Conservation (phyloP, 1,140 invertebrate species). For the Micrasema longulum region DNA sequence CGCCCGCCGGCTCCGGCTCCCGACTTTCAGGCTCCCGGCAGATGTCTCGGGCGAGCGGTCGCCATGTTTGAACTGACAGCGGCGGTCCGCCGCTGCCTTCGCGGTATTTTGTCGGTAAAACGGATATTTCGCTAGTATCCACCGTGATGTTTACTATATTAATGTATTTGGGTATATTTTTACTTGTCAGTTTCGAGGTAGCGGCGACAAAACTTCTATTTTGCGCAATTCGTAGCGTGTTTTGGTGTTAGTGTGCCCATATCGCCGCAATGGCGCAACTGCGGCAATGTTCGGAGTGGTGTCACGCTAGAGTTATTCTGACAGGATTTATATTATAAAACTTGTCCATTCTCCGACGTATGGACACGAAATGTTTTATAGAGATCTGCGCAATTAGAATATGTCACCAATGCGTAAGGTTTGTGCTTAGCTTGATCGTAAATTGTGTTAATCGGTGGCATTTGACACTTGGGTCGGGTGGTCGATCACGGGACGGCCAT, state of each 20-base stretch:
- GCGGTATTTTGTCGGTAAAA: background rate
- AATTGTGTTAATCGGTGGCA: background rate
- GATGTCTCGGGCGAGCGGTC: slow-evolving; percentile 40
- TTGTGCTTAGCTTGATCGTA: background rate
- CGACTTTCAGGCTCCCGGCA: slow-evolving; percentile 39
- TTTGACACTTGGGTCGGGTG: slow-evolving; percentile 1
- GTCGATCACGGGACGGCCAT: background rate
- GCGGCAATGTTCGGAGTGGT: slow-evolving; percentile 40
- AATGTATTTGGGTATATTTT: background rate
- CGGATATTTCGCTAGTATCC: background rate
- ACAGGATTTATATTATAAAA: background rate
- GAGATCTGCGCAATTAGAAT: background rate
- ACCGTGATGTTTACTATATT: background rate
- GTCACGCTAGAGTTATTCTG: slow-evolving; percentile 10
- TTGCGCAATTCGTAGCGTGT: slow-evolving; percentile 27
- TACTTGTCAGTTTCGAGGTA: background rate
- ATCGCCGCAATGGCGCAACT: slow-evolving; percentile 36
- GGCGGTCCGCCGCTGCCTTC: slow-evolving; percentile 20
- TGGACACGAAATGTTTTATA: background rate
- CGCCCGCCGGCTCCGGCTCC: slow-evolving; percentile 18
- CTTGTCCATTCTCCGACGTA: background rate
- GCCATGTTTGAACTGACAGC: slow-evolving; percentile 42
- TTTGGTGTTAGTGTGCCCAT: slow-evolving; percentile 28
- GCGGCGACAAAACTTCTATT: background rate
- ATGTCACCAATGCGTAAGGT: too few species aligned